Evolutionary conservation across 2,888 invertebrate species (phyloP), one percentile per base, ranked within the genome.

Genomic region (Sesia bembeciformis): DNA sequence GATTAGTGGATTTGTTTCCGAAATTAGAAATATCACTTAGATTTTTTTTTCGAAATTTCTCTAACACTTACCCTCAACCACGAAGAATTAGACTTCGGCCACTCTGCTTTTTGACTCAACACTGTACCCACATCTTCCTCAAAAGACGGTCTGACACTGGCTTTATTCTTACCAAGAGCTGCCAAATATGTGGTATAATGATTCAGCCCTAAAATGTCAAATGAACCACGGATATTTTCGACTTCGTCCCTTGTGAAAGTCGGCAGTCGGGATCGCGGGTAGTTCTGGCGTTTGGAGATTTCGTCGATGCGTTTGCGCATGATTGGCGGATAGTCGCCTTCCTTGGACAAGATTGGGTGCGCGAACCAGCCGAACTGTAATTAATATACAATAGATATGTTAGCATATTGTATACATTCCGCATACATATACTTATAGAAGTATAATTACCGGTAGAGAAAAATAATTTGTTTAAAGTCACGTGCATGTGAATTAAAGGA

Each of bases 171-270:
- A 1, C 70, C 70, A 39, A 79, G 78, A 1, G 76, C 76, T 3
- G 80, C 86, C 64, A 92, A 62, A 59, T 81, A 84, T 0, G 92
- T 89, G 0, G 94, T 93, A 70, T 96, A 96, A 57, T 93, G 91
- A 70, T 96, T 95, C 23, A 95, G 71, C 0, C 94, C 95, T 53
- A 95, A 84, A 76, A 94, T 95, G 70, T 96, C 95, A 1, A 90
- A 87, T 0, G 94, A 92, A 0, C 91, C 92, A 42, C 76, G 80
- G 39, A 95, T 90, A 54, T 84, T 80, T 5, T 79, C 70, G 5
- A 93, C 83, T 81, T 95, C 94, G 39, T 91, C 84, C 0, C 67
- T 49, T 0, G 92, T 92, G 66, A 94, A 93, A 56, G 67, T 68
- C 0, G 94, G 94, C 3, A 94, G 81, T 5, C 94, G 90, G 0